Percentiles rank a stretch among this genome's conserved stretches.
These are phyloP conservation scores for Pandemis corylana DNA, from an alignment of 2,888 invertebrate genomes.

Conservation along the genomic window DNA sequence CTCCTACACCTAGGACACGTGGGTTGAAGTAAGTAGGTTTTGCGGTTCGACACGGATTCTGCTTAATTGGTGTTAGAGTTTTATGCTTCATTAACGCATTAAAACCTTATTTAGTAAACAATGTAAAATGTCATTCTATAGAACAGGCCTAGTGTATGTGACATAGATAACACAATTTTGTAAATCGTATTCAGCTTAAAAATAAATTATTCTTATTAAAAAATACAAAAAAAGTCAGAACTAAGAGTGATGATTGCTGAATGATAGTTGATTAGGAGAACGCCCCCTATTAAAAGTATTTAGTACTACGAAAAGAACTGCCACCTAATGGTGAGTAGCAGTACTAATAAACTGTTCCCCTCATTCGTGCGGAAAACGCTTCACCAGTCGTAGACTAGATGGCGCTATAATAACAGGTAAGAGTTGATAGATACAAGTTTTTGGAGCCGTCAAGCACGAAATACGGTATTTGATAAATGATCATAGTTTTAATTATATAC, in stretches of 20 bases:
- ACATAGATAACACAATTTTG: too few relatives aligned
- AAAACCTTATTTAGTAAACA: too few relatives aligned
- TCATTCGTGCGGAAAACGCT: background rate
- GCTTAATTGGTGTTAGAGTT: conserved; percentile 8
- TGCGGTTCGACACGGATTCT: conserved; percentile 45
- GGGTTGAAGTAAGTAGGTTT: conserved; percentile 45
- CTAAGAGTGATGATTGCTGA: background rate
- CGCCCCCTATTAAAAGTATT: conserved; percentile 21
- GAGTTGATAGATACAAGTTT: background rate
- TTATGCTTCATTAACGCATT: background rate
- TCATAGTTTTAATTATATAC: background rate
- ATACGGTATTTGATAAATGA: too few relatives aligned
- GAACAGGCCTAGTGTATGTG: too few relatives aligned
- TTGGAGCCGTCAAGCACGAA: too few relatives aligned
- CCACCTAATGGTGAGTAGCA: conserved; percentile 51
- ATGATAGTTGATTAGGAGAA: conserved; percentile 4
- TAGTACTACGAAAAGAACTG: background rate
- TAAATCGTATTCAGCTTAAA: too few relatives aligned
- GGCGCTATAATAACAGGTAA: conserved; percentile 38
- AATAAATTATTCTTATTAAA: background rate
- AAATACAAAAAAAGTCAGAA: background rate
- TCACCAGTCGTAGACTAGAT: conserved; percentile 35
- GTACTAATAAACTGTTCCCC: conserved; percentile 39
- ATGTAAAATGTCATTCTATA: too few relatives aligned
- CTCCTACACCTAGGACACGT: conserved; percentile 1